Percentiles rank a stretch among this genome's conserved stretches.
Evolutionary conservation across 2,888 invertebrate genomes (phyloP).

Genomic region (Polyommatus iphigenia): DNA sequence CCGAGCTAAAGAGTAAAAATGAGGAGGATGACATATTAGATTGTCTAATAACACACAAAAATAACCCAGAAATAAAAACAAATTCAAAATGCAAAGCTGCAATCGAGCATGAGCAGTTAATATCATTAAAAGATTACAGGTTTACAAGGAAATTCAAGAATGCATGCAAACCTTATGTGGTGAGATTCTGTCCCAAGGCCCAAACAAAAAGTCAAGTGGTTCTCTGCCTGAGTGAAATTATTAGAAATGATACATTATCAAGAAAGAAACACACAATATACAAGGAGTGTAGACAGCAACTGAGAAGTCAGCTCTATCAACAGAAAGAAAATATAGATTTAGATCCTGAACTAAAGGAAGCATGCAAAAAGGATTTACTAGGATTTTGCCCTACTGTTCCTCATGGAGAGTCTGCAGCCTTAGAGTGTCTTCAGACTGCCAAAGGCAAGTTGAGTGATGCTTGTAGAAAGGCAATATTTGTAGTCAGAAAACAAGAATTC

Average conservation of each 20-base stretch:
- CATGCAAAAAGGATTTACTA: slow-evolving; percentile 90
- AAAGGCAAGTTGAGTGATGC: slow-evolving; percentile 82
- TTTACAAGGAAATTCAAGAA: slow-evolving; percentile 97
- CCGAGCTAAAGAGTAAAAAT: slow-evolving; percentile 83
- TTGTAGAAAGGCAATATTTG: slow-evolving; percentile 91
- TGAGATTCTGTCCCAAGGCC: slow-evolving; percentile 83
- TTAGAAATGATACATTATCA: slow-evolving; percentile 92
- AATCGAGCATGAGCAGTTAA: slow-evolving; percentile 98
- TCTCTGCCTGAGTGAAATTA: slow-evolving; percentile 92
- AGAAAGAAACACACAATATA: slow-evolving; percentile 88
- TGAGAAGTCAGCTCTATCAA: slow-evolving; percentile 94
- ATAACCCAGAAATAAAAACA: slow-evolving; percentile 88
- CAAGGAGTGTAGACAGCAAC: slow-evolving; percentile 94
- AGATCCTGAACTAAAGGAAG: slow-evolving; percentile 90
- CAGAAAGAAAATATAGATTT: slow-evolving; percentile 93
- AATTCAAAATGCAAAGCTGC: slow-evolving; percentile 93
- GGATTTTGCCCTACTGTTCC: slow-evolving; percentile 84
- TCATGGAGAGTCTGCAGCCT: slow-evolving; percentile 85
- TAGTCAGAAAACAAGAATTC: slow-evolving; percentile 91
- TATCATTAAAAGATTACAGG: slow-evolving; percentile 94
- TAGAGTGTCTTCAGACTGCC: slow-evolving; percentile 88
- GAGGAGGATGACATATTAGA: slow-evolving; percentile 96
- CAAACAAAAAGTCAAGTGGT: slow-evolving; percentile 89
- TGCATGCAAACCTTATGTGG: slow-evolving; percentile 92
- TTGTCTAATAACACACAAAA: slow-evolving; percentile 95